A percentile compares a stretch with the other conserved stretches of the same genome.
phyloP scores from a whole-genome alignment of 2,888 invertebrate genomes.

The Helicoverpa assulta region DNA sequence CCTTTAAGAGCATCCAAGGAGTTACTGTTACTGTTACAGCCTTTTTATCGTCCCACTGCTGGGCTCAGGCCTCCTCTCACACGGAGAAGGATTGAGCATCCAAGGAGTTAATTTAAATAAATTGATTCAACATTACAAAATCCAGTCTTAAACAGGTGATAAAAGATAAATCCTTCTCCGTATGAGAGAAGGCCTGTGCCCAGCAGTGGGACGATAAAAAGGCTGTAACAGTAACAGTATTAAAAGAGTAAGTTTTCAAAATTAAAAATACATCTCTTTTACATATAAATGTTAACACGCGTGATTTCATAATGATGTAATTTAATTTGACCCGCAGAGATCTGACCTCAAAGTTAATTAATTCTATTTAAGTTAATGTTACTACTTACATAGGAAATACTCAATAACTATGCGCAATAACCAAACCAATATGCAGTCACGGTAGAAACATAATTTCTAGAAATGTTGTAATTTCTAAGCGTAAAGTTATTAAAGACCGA shows the following conservation, averaged over 20 bases:
- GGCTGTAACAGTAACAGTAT: no score
- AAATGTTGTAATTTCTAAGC: conserved; percentile 16
- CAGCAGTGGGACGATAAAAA: no score
- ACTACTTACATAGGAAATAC: conserved; percentile 36
- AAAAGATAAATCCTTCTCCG: no score
- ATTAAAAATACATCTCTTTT: conserved; percentile 1
- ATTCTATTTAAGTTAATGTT: conserved; percentile 38
- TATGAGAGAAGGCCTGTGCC: no score
- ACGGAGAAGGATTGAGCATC: no score
- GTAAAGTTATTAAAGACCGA: conserved; percentile 1
- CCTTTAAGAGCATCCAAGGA: no score
- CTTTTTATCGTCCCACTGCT: no score
- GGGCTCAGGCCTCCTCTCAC: no score
- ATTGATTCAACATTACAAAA: no score
- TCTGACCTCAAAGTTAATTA: conserved; percentile 42
- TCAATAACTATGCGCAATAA: conserved; percentile 13
- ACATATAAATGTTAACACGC: not conserved
- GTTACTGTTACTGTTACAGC: no score
- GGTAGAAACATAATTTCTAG: conserved; percentile 6
- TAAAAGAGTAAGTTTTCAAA: not conserved
- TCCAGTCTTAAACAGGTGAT: no score
- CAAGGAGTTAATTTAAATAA: no score
- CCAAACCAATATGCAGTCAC: conserved; percentile 11
- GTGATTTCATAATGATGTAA: conserved; percentile 35
- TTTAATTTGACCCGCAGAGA: conserved; percentile 31